Percentiles rank a stretch among this genome's conserved stretches.
Conservation (phyloP, 2,888 invertebrate species). For the Malacosoma neustria region DNA sequence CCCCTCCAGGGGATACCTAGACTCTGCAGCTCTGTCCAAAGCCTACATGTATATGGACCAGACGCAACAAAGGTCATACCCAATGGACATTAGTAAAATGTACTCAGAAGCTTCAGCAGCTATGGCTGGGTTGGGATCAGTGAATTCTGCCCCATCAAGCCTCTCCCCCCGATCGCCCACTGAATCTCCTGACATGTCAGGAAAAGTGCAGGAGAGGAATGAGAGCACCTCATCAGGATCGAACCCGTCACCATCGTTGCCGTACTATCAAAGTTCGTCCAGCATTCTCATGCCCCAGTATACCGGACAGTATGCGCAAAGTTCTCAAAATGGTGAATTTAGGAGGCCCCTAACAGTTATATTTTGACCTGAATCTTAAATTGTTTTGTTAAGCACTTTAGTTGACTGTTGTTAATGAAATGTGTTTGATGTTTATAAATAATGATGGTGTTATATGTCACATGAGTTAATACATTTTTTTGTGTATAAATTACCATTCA, state of each 20-base stretch:
- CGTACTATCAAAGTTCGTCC: conserved; percentile 74
- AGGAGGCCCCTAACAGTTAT: conserved; percentile 84
- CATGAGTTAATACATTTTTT: no score
- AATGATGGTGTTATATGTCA: no score
- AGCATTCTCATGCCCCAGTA: conserved; percentile 81
- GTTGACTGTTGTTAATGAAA: conserved; percentile 21
- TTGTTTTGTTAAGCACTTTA: conserved; percentile 19
- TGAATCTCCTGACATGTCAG: conserved; percentile 73
- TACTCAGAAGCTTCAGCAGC: conserved; percentile 78
- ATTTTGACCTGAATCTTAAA: conserved; percentile 83
- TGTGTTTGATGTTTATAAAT: no score
- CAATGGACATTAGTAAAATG: conserved; percentile 80
- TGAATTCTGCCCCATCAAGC: conserved; percentile 60
- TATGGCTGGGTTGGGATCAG: conserved; percentile 69
- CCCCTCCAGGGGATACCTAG: conserved; percentile 81
- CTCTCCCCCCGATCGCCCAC: conserved; percentile 60
- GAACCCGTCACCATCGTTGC: conserved; percentile 77
- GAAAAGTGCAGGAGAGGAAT: conserved; percentile 65
- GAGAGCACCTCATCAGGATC: conserved; percentile 77
- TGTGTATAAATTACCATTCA: no score
- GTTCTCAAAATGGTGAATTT: conserved; percentile 79
- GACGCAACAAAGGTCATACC: conserved; percentile 68
- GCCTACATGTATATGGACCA: conserved; percentile 87
- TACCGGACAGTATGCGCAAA: conserved; percentile 72
- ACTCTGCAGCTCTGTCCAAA: conserved; percentile 82